Percentiles rank a stretch among this genome's conserved stretches.
phyloP scores from a whole-genome alignment of 2,113 vertebrate species.

The Ageneiosus marmoratus region DNA sequence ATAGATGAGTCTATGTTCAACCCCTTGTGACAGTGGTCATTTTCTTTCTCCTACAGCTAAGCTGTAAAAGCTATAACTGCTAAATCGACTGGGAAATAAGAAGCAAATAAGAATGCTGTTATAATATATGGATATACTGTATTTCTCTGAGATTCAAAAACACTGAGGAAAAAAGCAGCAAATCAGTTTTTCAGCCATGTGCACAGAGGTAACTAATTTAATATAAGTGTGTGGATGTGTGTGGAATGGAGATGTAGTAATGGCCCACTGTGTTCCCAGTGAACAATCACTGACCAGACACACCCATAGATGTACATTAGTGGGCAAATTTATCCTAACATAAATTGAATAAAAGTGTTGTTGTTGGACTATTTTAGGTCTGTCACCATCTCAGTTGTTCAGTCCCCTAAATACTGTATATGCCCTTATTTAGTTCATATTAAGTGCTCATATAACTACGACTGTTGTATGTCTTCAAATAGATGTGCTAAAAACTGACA shows the following conservation, averaged over 20 bases:
- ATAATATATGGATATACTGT: neutral
- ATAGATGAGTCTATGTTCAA: neutral
- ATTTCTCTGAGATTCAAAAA: neutral
- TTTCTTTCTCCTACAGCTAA: neutral
- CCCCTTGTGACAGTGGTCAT: neutral
- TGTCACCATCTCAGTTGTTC: neutral
- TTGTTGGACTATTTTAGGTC: neutral
- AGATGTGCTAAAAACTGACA: neutral
- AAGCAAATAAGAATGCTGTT: neutral
- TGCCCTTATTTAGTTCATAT: neutral
- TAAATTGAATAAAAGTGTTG: neutral
- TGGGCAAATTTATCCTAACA: neutral
- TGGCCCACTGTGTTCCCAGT: neutral
- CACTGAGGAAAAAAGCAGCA: neutral
- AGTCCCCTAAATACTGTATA: neutral
- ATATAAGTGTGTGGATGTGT: neutral
- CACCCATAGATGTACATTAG: slow-evolving; percentile 2
- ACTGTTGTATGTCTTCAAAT: neutral
- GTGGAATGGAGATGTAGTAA: neutral
- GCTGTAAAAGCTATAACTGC: neutral
- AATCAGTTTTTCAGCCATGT: neutral
- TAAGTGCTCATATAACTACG: neutral
- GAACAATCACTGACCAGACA: neutral
- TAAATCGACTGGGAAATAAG: neutral
- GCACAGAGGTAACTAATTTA: neutral